These are phyloP conservation scores for Diplazon laetatorius DNA, from an alignment of 2,888 invertebrate species.

Conservation along the genomic window DNA sequence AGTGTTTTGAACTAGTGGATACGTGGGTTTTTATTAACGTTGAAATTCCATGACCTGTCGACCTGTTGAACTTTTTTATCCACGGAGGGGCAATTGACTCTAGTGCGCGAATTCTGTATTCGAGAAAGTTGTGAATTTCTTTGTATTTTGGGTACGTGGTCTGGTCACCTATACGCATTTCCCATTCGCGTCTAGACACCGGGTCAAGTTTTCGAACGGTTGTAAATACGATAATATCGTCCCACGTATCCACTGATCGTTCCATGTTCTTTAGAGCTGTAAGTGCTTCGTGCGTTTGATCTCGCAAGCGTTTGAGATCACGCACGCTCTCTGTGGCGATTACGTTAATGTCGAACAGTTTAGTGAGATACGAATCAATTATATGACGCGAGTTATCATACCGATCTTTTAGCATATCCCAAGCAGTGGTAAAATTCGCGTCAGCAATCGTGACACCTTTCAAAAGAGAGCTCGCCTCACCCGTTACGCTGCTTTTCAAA, in stretches of 20 bases:
- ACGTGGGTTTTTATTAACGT: conserved; percentile 1
- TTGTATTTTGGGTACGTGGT: neutral
- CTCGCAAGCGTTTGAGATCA: conserved; percentile 40
- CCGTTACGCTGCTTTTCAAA: conserved; percentile 10
- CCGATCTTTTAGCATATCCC: conserved; percentile 40
- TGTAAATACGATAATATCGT: conserved; percentile 43
- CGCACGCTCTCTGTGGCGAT: conserved; percentile 19
- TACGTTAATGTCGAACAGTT: conserved; percentile 18
- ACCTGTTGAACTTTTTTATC: neutral
- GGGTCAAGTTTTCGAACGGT: conserved; percentile 40
- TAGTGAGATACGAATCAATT: conserved; percentile 9
- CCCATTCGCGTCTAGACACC: conserved; percentile 52
- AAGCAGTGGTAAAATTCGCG: conserved; percentile 43
- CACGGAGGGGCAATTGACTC: neutral
- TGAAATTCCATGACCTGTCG: neutral
- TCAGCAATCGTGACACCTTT: conserved; percentile 38
- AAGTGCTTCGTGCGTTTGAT: conserved; percentile 18
- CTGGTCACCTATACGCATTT: conserved; percentile 22
- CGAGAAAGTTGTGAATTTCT: conserved; percentile 1
- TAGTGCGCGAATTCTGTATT: conserved; percentile 11
- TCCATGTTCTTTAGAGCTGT: conserved; percentile 29
- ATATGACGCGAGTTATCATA: conserved; percentile 42
- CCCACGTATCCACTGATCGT: conserved; percentile 42
- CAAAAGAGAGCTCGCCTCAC: conserved; percentile 29
- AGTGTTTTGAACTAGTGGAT: neutral